Evolutionary conservation across 2,797 vertebrate genomes (phyloP).

Genomic region (Acanthornis magna): DNA sequence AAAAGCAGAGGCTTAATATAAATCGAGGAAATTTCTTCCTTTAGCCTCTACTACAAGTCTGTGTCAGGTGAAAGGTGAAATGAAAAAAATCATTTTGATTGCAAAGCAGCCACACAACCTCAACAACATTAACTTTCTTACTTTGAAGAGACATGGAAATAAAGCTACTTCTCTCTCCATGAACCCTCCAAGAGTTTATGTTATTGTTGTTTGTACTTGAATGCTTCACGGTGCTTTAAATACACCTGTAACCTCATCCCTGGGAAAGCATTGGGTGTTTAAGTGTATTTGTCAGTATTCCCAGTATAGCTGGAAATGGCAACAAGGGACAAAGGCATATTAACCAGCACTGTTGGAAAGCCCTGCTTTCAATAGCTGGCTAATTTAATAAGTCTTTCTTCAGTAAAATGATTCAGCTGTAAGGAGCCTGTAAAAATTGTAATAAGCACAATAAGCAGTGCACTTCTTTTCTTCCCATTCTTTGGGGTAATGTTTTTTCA

Average conservation of each 20-base stretch:
- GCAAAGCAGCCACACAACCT: not conserved
- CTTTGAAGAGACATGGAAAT: not conserved
- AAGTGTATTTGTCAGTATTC: not conserved
- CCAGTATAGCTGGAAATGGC: not conserved
- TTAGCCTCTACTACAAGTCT: not conserved
- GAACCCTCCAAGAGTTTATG: not conserved
- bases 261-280: not conserved
- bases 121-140: not conserved
- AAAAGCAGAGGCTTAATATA: not conserved
- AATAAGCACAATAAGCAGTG: slow-evolving; percentile 28
- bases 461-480: slow-evolving; percentile 18
- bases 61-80: not conserved
- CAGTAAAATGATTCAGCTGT: slow-evolving; percentile 55
- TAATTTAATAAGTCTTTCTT: slow-evolving; percentile 67
- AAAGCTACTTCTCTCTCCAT: not conserved
- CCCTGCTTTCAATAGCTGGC: slow-evolving; percentile 35
- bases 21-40: not conserved
- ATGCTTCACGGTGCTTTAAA: not conserved
- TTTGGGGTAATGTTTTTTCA: slow-evolving; percentile 41
- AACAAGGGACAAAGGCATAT: slow-evolving; percentile 22
- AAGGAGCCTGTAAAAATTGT: slow-evolving; percentile 57
- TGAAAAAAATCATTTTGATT: not conserved
- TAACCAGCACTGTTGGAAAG: slow-evolving; percentile 44
- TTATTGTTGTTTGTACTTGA: not conserved
- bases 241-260: slow-evolving; percentile 10